These are phyloP conservation scores for Lycocorax pyrrhopterus DNA, from an alignment of 2,113 vertebrate genomes.

Conservation along the genomic window DNA sequence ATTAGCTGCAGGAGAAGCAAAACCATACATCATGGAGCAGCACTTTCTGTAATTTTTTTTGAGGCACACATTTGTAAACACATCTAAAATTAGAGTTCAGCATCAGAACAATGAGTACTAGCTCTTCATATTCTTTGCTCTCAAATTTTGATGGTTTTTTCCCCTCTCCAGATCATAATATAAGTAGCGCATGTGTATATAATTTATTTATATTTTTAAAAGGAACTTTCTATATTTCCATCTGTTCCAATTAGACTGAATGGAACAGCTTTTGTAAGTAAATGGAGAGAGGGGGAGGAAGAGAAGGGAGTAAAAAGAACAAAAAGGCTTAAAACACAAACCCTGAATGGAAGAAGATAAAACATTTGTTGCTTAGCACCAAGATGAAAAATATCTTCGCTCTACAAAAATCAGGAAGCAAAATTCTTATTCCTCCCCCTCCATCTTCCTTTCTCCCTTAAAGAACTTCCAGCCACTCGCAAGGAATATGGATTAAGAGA, in stretches of 20 bases:
- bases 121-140: conserved; percentile 47
- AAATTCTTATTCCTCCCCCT: neutral
- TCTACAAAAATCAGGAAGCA: neutral
- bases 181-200: conserved; percentile 21
- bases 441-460: neutral
- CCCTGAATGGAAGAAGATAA: conserved; percentile 5
- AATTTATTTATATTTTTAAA: conserved; percentile 73
- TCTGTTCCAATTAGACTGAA: conserved; percentile 75
- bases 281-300: conserved; percentile 30
- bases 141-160: conserved; percentile 62
- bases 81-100: conserved; percentile 74
- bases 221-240: conserved; percentile 71
- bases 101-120: conserved; percentile 66
- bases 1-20: conserved; percentile 59
- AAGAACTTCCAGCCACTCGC: neutral
- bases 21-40: conserved; percentile 56
- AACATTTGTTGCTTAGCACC: conserved; percentile 45
- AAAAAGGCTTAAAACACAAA: conserved; percentile 33
- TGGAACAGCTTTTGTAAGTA: conserved; percentile 51
- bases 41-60: conserved; percentile 11
- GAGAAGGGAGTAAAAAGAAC: neutral
- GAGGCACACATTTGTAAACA: conserved; percentile 70
- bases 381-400: neutral
- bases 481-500: neutral
- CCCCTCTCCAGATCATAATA: neutral